Conservation (phyloP, 30 jellyfish, hydroid and myxozoan genomes). For the Hydractinia echinata region DNA sequence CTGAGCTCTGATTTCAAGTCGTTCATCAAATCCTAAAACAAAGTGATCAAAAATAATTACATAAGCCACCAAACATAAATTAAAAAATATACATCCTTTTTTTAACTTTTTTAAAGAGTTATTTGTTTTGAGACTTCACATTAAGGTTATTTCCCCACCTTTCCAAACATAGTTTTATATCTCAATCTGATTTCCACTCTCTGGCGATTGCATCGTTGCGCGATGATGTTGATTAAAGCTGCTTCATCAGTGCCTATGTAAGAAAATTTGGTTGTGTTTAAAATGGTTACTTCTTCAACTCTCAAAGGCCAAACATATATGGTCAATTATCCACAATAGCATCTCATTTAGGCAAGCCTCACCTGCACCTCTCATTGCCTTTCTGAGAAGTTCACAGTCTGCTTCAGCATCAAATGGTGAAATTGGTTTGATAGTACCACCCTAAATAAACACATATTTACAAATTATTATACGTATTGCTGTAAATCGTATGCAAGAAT, state of each 20-base stretch:
- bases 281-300: neutral
- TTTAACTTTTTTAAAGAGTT: neutral
- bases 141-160: neutral
- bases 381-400: conserved; percentile 72
- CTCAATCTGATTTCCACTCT: conserved; percentile 81
- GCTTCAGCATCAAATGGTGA: conserved; percentile 82
- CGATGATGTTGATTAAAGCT: conserved; percentile 66
- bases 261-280: neutral
- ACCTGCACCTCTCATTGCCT: conserved; percentile 92
- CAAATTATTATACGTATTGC: too few species aligned
- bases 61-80: too few species aligned
- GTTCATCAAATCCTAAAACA: conserved; percentile 64
- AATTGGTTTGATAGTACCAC: conserved; percentile 59
- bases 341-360: conserved; percentile 1
- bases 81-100: neutral
- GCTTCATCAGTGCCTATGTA: conserved; percentile 81
- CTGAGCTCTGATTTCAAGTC: conserved; percentile 86
- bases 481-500: neutral
- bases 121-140: neutral
- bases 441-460: neutral
- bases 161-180: conserved; percentile 92
- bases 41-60: neutral
- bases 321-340: neutral
- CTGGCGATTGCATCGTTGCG: conserved; percentile 62
- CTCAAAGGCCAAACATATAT: neutral